Conservation (phyloP, 2,113 vertebrate genomes). For the Podiceps cristatus region DNA sequence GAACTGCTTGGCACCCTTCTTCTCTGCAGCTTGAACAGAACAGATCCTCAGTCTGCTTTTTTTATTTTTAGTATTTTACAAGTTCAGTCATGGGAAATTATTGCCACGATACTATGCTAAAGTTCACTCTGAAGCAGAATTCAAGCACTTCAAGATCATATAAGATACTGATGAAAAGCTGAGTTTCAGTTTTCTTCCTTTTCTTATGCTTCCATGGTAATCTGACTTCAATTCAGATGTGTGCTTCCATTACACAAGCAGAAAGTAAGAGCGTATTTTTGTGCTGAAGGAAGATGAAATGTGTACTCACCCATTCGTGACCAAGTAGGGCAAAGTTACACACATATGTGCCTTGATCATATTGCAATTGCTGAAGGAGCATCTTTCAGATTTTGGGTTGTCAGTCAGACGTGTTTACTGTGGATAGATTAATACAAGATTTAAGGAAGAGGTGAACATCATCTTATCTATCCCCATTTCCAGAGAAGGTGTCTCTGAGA, state of each 20-base stretch:
- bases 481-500: too few species aligned
- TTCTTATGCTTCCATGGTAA: neutral
- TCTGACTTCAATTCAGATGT: neutral
- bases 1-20: neutral
- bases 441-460: neutral
- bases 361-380: neutral
- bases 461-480: neutral
- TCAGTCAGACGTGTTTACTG: neutral
- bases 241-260: neutral
- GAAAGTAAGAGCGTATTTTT: neutral
- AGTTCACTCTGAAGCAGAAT: neutral
- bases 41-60: neutral
- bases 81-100: neutral
- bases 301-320: neutral
- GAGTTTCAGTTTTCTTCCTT: neutral
- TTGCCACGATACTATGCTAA: neutral
- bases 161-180: neutral
- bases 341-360: neutral
- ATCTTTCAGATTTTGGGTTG: neutral
- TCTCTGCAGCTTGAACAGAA: neutral
- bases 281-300: neutral
- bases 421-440: neutral
- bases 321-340: neutral
- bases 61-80: neutral
- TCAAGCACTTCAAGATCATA: neutral